Conservation (phyloP, 2,888 invertebrate genomes). For the Pyrgus malvae region DNA sequence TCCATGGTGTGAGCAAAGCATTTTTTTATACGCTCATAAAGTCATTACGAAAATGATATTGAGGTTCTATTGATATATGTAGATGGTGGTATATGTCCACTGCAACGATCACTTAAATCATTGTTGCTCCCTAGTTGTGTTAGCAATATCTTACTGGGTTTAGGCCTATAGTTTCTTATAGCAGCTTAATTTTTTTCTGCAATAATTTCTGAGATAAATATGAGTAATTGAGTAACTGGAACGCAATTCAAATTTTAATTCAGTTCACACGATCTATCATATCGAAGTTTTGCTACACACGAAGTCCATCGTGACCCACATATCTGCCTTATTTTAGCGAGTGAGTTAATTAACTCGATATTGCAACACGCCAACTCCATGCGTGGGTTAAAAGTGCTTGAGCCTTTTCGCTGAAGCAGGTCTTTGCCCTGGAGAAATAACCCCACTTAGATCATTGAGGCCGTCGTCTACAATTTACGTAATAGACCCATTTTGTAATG, state of each 20-base stretch:
- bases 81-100: too few relatives aligned
- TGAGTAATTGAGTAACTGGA: neutral
- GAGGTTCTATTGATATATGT: too few relatives aligned
- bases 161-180: too few relatives aligned
- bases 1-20: too few relatives aligned
- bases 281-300: neutral
- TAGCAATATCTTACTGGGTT: too few relatives aligned
- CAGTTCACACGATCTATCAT: neutral
- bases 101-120: too few relatives aligned
- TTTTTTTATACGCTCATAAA: too few relatives aligned
- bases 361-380: neutral
- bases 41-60: too few relatives aligned
- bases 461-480: neutral
- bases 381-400: neutral
- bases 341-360: conserved; percentile 16
- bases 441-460: neutral
- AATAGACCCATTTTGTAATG: neutral
- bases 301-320: conserved; percentile 9
- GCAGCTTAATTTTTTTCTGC: too few relatives aligned
- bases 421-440: neutral
- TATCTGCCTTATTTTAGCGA: conserved; percentile 14
- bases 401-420: neutral
- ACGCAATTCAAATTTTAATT: neutral
- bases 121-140: too few relatives aligned
- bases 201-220: too few relatives aligned